phyloP scores from a whole-genome alignment of 2,113 vertebrate species.

The Carassius auratus region DNA sequence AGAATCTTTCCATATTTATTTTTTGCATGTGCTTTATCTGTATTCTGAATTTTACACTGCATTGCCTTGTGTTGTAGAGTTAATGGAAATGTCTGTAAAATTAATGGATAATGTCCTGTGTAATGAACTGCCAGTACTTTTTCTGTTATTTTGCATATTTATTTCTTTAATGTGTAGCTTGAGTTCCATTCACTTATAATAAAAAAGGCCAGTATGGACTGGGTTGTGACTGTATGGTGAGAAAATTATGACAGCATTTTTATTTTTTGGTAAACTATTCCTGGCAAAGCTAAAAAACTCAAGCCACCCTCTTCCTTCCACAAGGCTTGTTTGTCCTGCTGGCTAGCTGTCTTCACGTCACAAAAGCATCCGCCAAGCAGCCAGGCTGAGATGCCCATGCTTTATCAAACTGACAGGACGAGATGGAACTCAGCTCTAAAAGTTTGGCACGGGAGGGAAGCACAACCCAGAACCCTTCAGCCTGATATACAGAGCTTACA shows the following conservation, averaged over 20 bases:
- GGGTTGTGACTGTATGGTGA: background rate
- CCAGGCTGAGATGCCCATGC: slow-evolving; percentile 13
- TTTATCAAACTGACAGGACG: slow-evolving; percentile 5
- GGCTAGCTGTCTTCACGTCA: background rate
- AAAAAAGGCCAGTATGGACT: background rate
- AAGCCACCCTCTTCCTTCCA: background rate
- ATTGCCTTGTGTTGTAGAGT: background rate
- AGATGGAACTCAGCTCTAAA: slow-evolving; percentile 25
- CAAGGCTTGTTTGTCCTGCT: slow-evolving; percentile 14
- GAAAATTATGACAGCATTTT: background rate
- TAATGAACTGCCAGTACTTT: too few relatives aligned
- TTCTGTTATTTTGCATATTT: too few relatives aligned
- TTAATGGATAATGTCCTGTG: background rate
- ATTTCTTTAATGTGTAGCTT: background rate
- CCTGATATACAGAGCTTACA: slow-evolving; percentile 17
- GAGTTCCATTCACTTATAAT: background rate
- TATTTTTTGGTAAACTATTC: background rate
- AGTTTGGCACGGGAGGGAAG: background rate
- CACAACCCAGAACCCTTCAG: background rate
- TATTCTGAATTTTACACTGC: background rate
- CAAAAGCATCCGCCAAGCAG: slow-evolving; percentile 24
- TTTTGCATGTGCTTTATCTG: background rate
- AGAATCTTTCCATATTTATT: too few relatives aligned
- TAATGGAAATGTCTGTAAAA: background rate
- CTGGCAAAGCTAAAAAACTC: background rate